A percentile compares a stretch with the other conserved stretches of the same genome.
Conservation (phyloP, 2,888 invertebrate genomes). For the Spodoptera picta region DNA sequence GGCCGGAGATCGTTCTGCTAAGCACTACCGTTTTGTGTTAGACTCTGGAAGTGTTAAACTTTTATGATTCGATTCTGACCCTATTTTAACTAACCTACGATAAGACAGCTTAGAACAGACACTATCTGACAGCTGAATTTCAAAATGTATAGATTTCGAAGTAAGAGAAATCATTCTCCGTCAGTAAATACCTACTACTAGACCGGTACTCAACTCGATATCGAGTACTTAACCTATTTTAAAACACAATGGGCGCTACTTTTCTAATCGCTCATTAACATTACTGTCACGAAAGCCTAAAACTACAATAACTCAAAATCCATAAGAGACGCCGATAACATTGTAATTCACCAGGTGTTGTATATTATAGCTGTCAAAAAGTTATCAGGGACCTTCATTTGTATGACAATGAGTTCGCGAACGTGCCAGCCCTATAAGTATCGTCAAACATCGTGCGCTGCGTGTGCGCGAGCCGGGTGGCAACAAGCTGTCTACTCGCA, state of each 20-base stretch:
- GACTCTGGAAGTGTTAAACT: too few species aligned
- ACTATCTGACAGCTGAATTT: too few species aligned
- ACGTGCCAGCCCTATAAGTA: constrained; percentile 48
- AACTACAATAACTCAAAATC: constrained; percentile 31
- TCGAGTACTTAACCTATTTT: constrained; percentile 5
- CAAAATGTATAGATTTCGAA: too few species aligned
- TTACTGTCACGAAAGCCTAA: constrained; percentile 25
- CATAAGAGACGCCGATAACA: constrained; percentile 24
- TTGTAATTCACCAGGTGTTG: constrained; percentile 47
- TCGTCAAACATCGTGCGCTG: constrained; percentile 47
- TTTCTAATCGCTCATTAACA: constrained; percentile 33
- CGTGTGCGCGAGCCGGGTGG: constrained; percentile 66
- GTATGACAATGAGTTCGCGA: constrained; percentile 35
- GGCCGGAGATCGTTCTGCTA: too few species aligned
- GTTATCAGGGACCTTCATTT: constrained; percentile 32
- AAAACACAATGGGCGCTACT: not conserved
- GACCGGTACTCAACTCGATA: too few species aligned
- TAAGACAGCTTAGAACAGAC: too few species aligned
- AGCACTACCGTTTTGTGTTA: too few species aligned
- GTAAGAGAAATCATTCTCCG: too few species aligned
- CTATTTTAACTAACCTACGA: too few species aligned
- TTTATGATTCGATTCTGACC: too few species aligned
- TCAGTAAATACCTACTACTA: too few species aligned
- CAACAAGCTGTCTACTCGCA: constrained; percentile 74
- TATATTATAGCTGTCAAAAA: constrained; percentile 40